Percentiles rank a stretch among this genome's conserved stretches.
Evolutionary conservation across 2,888 invertebrate genomes (phyloP).

Genomic region (Cerastis rubricosa): DNA sequence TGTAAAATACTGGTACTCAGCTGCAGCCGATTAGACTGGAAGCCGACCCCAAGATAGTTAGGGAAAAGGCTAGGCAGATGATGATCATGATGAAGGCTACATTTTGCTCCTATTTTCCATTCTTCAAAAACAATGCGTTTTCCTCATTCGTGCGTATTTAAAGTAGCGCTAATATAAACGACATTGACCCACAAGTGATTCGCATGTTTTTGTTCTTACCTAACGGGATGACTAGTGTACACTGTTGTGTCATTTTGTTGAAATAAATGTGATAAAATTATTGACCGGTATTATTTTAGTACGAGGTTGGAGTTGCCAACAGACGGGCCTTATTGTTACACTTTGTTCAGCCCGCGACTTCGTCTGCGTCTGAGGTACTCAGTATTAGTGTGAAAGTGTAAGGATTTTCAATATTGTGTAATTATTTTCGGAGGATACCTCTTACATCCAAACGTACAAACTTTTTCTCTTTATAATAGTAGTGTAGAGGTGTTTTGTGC

Average conservation of each 20-base stretch:
- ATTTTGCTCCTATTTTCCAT: not conserved
- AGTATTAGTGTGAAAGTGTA: not conserved
- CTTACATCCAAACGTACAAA: not conserved
- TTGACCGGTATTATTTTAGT: not conserved
- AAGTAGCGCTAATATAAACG: conserved; percentile 42
- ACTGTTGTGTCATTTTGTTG: conserved; percentile 12
- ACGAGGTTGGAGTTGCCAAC: not conserved
- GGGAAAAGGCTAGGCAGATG: too few relatives aligned
- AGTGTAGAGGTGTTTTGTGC: not conserved
- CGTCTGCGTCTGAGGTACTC: not conserved
- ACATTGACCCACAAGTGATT: conserved; percentile 52
- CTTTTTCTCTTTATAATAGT: not conserved
- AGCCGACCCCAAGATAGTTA: too few relatives aligned
- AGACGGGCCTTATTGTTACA: not conserved
- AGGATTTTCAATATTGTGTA: too few relatives aligned
- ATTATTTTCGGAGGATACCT: not conserved
- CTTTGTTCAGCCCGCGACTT: not conserved
- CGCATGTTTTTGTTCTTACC: conserved; percentile 41
- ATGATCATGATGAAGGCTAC: too few relatives aligned
- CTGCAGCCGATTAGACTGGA: too few relatives aligned
- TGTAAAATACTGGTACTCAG: too few relatives aligned
- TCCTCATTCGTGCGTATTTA: conserved; percentile 39
- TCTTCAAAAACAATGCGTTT: conserved; percentile 25
- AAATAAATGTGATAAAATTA: conserved; percentile 12
- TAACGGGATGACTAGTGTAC: conserved; percentile 22